Base-by-base conservation (phyloP, 2,888 invertebrate genomes). In the Choristoneura rosaceana region DNA sequence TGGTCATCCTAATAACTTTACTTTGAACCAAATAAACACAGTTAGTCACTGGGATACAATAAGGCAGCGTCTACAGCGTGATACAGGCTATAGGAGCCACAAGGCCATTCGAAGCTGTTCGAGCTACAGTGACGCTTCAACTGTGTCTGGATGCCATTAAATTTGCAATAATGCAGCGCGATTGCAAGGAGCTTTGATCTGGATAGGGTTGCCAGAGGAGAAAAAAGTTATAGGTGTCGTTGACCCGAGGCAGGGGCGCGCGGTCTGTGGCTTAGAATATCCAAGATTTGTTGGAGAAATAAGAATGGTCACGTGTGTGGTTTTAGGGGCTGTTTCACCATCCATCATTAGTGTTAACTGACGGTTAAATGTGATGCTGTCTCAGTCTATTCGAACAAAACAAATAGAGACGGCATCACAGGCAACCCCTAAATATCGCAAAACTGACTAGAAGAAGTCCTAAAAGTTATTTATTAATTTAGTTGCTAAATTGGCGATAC, bases 141-240 rank as follows among this genome's bases (percentile, higher is more conserved):
- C 70, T 70, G 38, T 47, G 68, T 71, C 67, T 66, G 58, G 69
- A 43, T n/a, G 38, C 74, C 74, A 74, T 74, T 74, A 74, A 74
- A 70, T 74, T 70, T 66, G 74, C 70, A 65, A 73, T 74, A 74
- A 74, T 74, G 70, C 74, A 70, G 50, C 62, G 60, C 69, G 43
- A 73, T 71, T 45, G 33, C 68, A 63, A 59, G 62, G 74, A 62
- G 70, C 70, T 74, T 41, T 74, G 66, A 74, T 74, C 74, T 58
- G 25, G 43, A n/a, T 33, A 74, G 66, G 70, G 74, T 55, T 74
- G 69, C 38, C 70, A 70, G 43, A 43, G 15, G 5, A 38, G 38
- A 64, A 69, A 73, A 69, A 61, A 64, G 58, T 70, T 63, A 68
- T 66, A 45, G 70, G 15, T 69, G 61, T 52, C 69, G 45, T 43